phyloP scores from a whole-genome alignment of 2,888 invertebrate genomes.

The Dasysyrphus tricinctus region DNA sequence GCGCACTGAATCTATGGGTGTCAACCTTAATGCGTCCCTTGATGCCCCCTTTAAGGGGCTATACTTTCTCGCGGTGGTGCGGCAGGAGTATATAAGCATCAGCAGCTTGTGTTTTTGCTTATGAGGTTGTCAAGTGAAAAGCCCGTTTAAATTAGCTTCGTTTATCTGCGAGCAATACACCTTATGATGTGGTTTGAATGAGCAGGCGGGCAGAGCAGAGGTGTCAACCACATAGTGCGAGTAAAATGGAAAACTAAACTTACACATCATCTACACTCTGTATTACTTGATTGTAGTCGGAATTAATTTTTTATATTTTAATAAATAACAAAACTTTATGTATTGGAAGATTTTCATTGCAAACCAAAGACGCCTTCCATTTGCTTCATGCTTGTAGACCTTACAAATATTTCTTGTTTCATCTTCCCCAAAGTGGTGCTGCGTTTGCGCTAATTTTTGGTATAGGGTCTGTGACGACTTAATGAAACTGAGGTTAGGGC shows the following conservation, averaged over 20 bases:
- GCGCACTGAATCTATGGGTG: conserved; percentile 60
- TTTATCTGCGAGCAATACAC: conserved; percentile 60
- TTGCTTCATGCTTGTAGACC: no score
- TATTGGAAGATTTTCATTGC: no score
- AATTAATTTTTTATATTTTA: no score
- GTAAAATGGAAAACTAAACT: conserved; percentile 24
- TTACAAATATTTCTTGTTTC: no score
- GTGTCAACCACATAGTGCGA: conserved; percentile 27
- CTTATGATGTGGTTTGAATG: conserved; percentile 54
- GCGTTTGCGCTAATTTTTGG: no score
- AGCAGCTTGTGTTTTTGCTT: conserved; percentile 41
- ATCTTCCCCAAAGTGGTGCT: no score
- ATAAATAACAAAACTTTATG: no score
- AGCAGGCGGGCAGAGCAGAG: background rate
- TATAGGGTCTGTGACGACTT: no score
- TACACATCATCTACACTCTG: background rate
- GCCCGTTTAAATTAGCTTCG: conserved; percentile 70
- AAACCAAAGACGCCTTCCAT: no score
- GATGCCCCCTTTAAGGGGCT: background rate
- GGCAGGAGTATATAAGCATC: background rate
- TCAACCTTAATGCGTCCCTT: conserved; percentile 30
- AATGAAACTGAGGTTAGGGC: no score
- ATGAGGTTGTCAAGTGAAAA: conserved; percentile 64
- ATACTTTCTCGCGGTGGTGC: background rate
- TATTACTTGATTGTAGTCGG: background rate